These are phyloP conservation scores for Zaprionus davidi DNA, from an alignment of 1,140 invertebrate species.

Conservation along the genomic window DNA sequence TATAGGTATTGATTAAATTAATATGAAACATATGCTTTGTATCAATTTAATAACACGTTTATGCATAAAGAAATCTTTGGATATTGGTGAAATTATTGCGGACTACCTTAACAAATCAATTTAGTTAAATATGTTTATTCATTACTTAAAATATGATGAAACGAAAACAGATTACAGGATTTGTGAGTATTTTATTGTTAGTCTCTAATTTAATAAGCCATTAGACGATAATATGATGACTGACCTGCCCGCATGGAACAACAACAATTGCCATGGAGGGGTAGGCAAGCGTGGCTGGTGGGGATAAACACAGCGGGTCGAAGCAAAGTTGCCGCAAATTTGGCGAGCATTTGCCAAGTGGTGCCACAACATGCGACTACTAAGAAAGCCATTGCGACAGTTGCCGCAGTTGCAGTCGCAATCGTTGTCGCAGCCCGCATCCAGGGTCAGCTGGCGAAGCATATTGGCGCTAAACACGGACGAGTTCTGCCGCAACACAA, in stretches of 20 bases:
- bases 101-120: no score
- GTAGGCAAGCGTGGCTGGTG: constrained; percentile 21
- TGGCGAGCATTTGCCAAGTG: constrained; percentile 9
- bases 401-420: not conserved
- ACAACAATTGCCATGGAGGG: not conserved
- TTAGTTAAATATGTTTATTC: no score
- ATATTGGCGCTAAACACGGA: constrained; percentile 67
- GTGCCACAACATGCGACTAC: constrained; percentile 23
- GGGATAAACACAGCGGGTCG: constrained; percentile 15
- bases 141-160: not conserved
- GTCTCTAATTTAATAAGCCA: not conserved
- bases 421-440: constrained; percentile 20
- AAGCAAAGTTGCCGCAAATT: constrained; percentile 7
- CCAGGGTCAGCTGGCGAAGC: constrained; percentile 43
- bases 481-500: constrained; percentile 76
- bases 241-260: not conserved
- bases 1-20: constrained; percentile 1
- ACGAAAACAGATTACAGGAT: not conserved
- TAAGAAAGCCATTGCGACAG: constrained; percentile 10
- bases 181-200: not conserved
- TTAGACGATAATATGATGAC: not conserved
- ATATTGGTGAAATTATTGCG: no score
- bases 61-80: no score
- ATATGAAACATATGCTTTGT: not conserved
- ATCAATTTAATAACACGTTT: not conserved